A percentile compares a stretch with the other conserved stretches of the same genome.
Evolutionary conservation across 2,888 invertebrate species (phyloP).

Genomic region (Linnaemya tessellans): DNA sequence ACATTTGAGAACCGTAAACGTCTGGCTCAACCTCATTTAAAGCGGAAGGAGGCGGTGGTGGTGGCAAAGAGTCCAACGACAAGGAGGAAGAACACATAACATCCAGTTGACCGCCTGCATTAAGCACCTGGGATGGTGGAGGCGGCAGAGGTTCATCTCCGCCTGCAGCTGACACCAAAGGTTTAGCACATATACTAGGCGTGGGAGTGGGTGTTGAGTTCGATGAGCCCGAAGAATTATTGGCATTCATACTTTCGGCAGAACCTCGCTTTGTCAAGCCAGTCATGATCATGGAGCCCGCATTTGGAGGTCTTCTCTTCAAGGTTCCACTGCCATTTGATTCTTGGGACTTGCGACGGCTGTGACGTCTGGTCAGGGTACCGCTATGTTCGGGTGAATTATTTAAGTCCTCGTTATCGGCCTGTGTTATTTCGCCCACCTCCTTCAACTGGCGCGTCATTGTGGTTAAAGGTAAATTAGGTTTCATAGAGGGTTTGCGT

Average conservation of each 20-base stretch:
- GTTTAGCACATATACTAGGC: constrained; percentile 82
- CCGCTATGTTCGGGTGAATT: constrained; percentile 85
- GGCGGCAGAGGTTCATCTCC: constrained; percentile 57
- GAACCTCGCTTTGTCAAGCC: constrained; percentile 79
- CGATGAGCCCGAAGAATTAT: constrained; percentile 79
- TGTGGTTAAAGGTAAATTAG: constrained; percentile 94
- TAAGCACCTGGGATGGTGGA: constrained; percentile 46
- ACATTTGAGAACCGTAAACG: constrained; percentile 87
- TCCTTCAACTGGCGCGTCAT: constrained; percentile 95
- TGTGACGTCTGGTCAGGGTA: constrained; percentile 85
- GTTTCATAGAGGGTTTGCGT: constrained; percentile 95
- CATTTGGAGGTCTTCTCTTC: constrained; percentile 79
- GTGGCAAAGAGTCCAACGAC: constrained; percentile 91
- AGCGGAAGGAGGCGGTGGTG: constrained; percentile 86
- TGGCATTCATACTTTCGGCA: constrained; percentile 79
- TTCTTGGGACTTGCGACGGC: constrained; percentile 84
- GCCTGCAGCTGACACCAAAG: constrained; percentile 72
- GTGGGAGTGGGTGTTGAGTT: constrained; percentile 83
- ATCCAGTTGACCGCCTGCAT: constrained; percentile 44
- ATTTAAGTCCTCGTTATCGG: constrained; percentile 82
- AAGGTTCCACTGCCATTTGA: constrained; percentile 83
- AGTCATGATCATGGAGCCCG: constrained; percentile 72
- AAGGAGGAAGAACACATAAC: constrained; percentile 89
- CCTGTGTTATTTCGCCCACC: constrained; percentile 87
- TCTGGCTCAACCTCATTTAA: constrained; percentile 80